phyloP scores from a whole-genome alignment of 2,113 vertebrate species.

The Kryptolebias marmoratus region DNA sequence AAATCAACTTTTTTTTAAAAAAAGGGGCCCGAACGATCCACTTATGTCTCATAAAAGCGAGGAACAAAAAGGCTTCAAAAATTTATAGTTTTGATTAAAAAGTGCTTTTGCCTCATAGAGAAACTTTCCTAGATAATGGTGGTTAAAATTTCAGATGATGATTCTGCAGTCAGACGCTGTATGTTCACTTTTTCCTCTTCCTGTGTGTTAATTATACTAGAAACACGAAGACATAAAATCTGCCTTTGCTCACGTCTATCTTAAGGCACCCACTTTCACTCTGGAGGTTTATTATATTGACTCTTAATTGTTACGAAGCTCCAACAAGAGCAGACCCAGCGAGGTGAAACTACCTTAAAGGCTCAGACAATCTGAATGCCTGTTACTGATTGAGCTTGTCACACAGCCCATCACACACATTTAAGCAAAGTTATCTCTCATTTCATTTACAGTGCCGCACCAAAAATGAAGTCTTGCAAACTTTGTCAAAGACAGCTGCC shows the following conservation, averaged over 20 bases:
- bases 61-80: no score
- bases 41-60: no score
- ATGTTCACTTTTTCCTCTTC: not conserved
- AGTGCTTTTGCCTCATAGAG: no score
- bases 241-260: not conserved
- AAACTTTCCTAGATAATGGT: no score
- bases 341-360: conserved; percentile 26
- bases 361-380: conserved; percentile 5
- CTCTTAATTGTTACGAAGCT: conserved; percentile 24
- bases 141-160: no score
- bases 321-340: not conserved
- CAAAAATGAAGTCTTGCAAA: not conserved
- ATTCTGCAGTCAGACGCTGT: no score
- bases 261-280: conserved; percentile 1
- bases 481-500: conserved; percentile 1
- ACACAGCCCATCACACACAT: not conserved
- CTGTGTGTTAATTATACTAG: conserved; percentile 3
- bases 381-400: conserved; percentile 24
- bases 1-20: no score
- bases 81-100: no score
- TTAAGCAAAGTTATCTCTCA: conserved; percentile 13
- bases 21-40: no score
- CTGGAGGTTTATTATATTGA: not conserved
- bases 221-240: conserved; percentile 9
- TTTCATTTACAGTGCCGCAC: not conserved